Conservation (phyloP, 2,113 vertebrate species). For the Anoplopoma fimbria region DNA sequence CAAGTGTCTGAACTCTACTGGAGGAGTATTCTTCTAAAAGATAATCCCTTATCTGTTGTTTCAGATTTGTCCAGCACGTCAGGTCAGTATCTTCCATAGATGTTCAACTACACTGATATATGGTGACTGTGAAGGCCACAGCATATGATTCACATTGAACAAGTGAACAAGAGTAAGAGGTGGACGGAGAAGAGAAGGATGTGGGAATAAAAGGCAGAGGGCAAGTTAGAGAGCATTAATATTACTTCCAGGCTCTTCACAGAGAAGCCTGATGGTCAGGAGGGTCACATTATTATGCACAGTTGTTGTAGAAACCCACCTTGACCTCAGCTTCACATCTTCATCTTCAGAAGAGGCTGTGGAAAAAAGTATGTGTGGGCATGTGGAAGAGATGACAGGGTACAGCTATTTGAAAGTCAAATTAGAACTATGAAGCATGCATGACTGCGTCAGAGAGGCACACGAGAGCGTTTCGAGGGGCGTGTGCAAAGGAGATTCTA, state of each 20-base stretch:
- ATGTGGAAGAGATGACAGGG: constrained; percentile 61
- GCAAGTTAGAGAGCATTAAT: background rate
- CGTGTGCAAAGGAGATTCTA: background rate
- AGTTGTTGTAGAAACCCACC: constrained; percentile 69
- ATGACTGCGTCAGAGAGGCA: constrained; percentile 48
- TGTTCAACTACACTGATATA: background rate
- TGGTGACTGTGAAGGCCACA: background rate
- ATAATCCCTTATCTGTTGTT: background rate
- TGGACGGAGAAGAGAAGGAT: background rate
- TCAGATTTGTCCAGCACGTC: background rate
- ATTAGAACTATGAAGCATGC: constrained; percentile 67
- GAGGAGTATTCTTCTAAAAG: background rate
- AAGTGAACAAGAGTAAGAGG: background rate
- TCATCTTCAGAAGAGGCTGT: constrained; percentile 52
- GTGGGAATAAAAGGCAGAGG: background rate
- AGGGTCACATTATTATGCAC: constrained; percentile 63
- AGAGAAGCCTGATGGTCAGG: constrained; percentile 47
- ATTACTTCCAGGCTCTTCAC: constrained; percentile 18
- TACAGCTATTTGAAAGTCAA: constrained; percentile 75
- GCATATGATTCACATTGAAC: background rate
- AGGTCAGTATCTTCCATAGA: background rate
- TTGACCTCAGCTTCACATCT: constrained; percentile 64
- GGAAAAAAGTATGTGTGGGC: constrained; percentile 32
- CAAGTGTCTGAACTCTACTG: background rate
- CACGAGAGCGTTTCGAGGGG: background rate